phyloP scores from a whole-genome alignment of 2,113 vertebrate genomes.

The Serinus canaria region DNA sequence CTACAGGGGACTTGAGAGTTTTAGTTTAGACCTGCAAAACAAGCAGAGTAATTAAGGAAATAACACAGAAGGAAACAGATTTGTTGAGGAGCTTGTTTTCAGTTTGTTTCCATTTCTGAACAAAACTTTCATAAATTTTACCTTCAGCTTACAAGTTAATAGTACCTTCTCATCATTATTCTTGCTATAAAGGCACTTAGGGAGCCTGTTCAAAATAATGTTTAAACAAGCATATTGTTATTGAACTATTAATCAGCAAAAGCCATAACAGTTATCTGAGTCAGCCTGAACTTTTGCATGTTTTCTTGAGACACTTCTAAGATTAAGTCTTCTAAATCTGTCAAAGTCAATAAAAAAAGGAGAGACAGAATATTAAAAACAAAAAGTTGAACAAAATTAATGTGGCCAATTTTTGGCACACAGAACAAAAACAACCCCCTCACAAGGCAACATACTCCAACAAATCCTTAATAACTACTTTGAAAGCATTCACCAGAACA shows the following conservation, averaged over 20 bases:
- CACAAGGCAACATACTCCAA: background rate
- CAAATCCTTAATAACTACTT: background rate
- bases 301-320: constrained; percentile 40
- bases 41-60: background rate
- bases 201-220: background rate
- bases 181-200: background rate
- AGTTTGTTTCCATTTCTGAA: background rate
- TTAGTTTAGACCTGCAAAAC: background rate
- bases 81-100: background rate
- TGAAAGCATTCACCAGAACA: background rate
- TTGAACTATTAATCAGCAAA: constrained; percentile 32
- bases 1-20: background rate
- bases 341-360: constrained; percentile 9
- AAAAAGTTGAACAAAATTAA: background rate
- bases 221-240: constrained; percentile 31
- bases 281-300: constrained; percentile 45
- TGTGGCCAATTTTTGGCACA: background rate
- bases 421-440: background rate
- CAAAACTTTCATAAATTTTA: background rate
- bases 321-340: constrained; percentile 31
- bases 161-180: background rate
- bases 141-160: background rate
- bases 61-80: background rate
- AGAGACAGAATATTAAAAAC: background rate
- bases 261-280: background rate